Conservation (phyloP, 2,113 vertebrate genomes). For the Phrynosoma platyrhinos region DNA sequence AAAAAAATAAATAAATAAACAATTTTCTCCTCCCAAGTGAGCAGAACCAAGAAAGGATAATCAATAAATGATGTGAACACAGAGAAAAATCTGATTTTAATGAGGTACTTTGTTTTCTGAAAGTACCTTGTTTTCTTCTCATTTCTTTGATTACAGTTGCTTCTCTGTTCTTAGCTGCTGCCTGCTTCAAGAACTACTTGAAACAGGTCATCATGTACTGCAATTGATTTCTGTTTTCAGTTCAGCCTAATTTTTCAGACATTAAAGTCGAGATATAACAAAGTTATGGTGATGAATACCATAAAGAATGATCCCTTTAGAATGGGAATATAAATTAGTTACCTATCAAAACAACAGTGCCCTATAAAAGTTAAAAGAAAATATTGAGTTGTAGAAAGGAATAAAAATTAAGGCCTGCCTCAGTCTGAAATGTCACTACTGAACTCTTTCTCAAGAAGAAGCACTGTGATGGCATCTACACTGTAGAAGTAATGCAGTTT, state of each 20-base stretch:
- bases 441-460: not conserved
- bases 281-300: constrained; percentile 11
- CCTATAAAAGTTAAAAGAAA: constrained; percentile 15
- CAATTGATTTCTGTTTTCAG: constrained; percentile 42
- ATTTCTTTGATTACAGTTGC: constrained; percentile 32
- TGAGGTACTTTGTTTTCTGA: constrained; percentile 37
- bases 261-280: constrained; percentile 11
- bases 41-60: constrained; percentile 13
- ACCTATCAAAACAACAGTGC: constrained; percentile 18
- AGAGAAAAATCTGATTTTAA: constrained; percentile 40
- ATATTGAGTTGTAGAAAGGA: not conserved
- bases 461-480: too few species aligned
- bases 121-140: constrained; percentile 35
- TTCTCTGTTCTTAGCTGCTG: constrained; percentile 19
- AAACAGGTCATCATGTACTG: not conserved
- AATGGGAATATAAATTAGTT: constrained; percentile 31
- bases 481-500: too few species aligned
- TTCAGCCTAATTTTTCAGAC: constrained; percentile 28
- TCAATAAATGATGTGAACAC: constrained; percentile 39
- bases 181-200: constrained; percentile 26
- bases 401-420: not conserved
- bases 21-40: constrained; percentile 22
- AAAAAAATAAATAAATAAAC: constrained; percentile 3
- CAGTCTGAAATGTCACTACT: not conserved
- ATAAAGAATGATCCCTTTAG: constrained; percentile 15